Evolutionary conservation across 2,113 vertebrate species (phyloP).

Genomic region (Tupaia chinensis): DNA sequence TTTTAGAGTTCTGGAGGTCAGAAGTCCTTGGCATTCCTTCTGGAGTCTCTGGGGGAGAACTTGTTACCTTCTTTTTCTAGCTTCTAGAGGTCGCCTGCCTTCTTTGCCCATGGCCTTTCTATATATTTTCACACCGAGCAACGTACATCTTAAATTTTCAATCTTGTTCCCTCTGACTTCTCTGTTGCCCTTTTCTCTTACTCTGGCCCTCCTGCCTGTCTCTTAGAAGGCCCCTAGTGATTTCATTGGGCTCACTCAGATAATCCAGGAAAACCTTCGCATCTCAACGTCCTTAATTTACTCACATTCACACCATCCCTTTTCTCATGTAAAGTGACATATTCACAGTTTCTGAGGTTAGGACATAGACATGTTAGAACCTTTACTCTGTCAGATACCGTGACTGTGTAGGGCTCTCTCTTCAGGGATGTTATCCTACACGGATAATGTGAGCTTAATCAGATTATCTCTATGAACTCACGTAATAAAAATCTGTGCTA

Average conservation of each 20-base stretch:
- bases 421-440: not conserved
- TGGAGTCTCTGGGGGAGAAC: not conserved
- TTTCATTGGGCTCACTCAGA: not conserved
- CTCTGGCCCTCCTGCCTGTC: not conserved
- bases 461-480: not conserved
- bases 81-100: not conserved
- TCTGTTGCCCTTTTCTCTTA: not conserved
- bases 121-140: not conserved
- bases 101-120: not conserved
- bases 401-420: not conserved
- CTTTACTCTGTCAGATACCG: not conserved
- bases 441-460: slow-evolving; percentile 22
- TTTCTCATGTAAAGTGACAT: not conserved
- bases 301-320: not conserved
- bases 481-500: slow-evolving; percentile 4
- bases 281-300: not conserved
- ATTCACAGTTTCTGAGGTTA: not conserved
- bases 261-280: not conserved
- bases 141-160: not conserved
- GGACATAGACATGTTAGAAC: not conserved
- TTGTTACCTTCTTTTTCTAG: not conserved
- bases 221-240: not conserved
- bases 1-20: not conserved
- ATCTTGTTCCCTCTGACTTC: not conserved
- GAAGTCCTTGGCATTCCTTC: not conserved